Base-by-base conservation (phyloP, 2,888 invertebrate genomes). In the Noctua fimbriata region DNA sequence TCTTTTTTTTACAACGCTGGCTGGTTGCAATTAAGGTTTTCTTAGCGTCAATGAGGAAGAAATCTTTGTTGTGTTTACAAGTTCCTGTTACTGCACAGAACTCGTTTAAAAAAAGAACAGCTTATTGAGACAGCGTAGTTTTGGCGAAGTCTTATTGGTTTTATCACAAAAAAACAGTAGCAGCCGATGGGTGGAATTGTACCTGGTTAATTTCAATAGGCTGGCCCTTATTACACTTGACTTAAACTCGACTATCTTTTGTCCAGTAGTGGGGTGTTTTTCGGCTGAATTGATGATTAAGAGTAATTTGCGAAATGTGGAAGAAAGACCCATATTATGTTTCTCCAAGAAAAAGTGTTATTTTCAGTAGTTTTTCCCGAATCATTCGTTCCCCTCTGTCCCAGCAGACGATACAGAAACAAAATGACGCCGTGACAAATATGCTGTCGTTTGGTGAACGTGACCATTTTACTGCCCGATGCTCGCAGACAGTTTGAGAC, bases 341-440 rank as follows among this genome's bases (percentile, higher is more conserved):
- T 24, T 41, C 12, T 7, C 2, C 2, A n/a, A 52, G 12, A 49
- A 12, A 41, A 49, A 12, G 14, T 16, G 24, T 18, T 60, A 80
- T 69, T 70, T 70, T 4, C 41, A 41, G 18, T 21, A 41, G 2
- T 36, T 49, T 63, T 66, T 60, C 60, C n/a, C 28, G 12, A 49
- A 60, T 24, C 0, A n/a, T 69, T 52, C 28, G 47, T 58, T 65
- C 14, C 55, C 10, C 16, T 18, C 28, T 66, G 18, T 69, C 0
- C 21, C 49, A 76, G 7, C 58, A 67, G 36, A 65, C 28, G 28
- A 24, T 1, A 52, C 36, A 63, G 6, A 41, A 69, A 55, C 66
- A 74, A 66, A 69, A 65, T 66, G 55, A 44, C 73, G 41, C 24
- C 36, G 44, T 70, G 85, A 87, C 81, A 85, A 85, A 88, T 85